These are phyloP conservation scores for Mactra quadrangularis DNA, from an alignment of 1,140 invertebrate species.

Conservation along the genomic window DNA sequence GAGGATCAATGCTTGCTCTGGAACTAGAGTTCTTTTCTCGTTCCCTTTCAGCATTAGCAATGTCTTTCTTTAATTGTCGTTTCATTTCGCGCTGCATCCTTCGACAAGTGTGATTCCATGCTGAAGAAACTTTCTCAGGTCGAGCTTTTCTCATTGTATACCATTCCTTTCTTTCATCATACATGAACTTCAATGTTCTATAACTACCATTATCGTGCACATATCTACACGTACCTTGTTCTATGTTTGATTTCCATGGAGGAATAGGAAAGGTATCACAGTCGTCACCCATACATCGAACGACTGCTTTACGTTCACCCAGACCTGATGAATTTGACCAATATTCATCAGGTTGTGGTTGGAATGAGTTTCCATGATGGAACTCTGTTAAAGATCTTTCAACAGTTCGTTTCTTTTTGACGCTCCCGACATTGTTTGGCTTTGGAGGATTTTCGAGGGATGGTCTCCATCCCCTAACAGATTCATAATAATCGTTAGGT, in stretches of 20 bases:
- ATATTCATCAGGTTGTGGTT: conserved; percentile 31
- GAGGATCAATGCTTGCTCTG: not conserved
- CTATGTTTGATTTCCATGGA: conserved; percentile 76
- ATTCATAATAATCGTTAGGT: conserved; percentile 70
- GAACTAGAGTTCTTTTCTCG: conserved; percentile 5
- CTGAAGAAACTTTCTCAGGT: conserved; percentile 68
- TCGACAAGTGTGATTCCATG: conserved; percentile 66
- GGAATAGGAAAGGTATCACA: conserved; percentile 58
- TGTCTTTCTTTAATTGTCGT: conserved; percentile 68
- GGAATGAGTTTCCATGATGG: conserved; percentile 33
- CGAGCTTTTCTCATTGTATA: conserved; percentile 68
- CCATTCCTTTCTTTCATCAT: conserved; percentile 67
- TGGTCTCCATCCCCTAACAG: conserved; percentile 69
- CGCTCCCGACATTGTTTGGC: conserved; percentile 10
- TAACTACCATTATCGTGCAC: conserved; percentile 77
- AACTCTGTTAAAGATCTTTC: conserved; percentile 48
- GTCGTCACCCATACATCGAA: conserved; percentile 71
- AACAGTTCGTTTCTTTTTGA: conserved; percentile 58
- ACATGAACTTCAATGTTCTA: conserved; percentile 68
- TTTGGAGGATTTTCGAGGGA: conserved; percentile 57
- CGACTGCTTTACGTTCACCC: conserved; percentile 32
- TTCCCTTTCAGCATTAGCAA: conserved; percentile 57
- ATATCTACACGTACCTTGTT: conserved; percentile 77
- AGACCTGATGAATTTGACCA: conserved; percentile 19
- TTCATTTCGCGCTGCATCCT: conserved; percentile 72